A percentile compares a stretch with the other conserved stretches of the same genome.
Conservation (phyloP, 2,888 invertebrate genomes). For the Tholera decimalis region DNA sequence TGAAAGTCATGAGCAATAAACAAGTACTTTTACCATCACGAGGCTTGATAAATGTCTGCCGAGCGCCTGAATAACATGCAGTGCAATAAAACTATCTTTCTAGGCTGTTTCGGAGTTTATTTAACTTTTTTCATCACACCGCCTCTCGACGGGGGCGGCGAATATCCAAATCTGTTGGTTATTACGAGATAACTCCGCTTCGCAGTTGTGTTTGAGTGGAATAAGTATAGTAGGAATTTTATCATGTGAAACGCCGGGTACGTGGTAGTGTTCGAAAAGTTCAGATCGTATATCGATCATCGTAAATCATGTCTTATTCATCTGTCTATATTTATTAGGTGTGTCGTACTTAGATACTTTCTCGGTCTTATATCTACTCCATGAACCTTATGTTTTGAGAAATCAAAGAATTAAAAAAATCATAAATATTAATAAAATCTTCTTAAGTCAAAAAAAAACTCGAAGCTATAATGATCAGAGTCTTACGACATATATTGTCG, state of each 20-base stretch:
- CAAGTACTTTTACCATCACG: constrained; percentile 10
- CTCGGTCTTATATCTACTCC: too few relatives aligned
- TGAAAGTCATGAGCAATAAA: constrained; percentile 20
- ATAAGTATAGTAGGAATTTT: constrained; percentile 11
- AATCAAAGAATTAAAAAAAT: too few relatives aligned
- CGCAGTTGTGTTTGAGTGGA: constrained; percentile 22
- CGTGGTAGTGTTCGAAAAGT: background rate
- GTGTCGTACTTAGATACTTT: too few relatives aligned
- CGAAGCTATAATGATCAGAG: too few relatives aligned
- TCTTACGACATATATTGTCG: too few relatives aligned
- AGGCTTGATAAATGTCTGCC: constrained; percentile 23
- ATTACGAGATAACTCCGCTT: constrained; percentile 22
- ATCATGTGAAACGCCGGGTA: background rate
- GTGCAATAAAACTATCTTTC: constrained; percentile 50
- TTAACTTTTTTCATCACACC: constrained; percentile 53
- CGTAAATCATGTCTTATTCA: too few relatives aligned
- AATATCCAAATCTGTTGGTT: constrained; percentile 46
- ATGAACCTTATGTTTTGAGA: too few relatives aligned
- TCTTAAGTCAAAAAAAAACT: too few relatives aligned
- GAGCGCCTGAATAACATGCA: constrained; percentile 35
- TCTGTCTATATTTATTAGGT: too few relatives aligned
- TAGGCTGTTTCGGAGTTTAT: constrained; percentile 36
- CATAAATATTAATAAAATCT: too few relatives aligned
- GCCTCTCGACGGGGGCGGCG: constrained; percentile 5
- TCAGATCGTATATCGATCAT: background rate